A percentile compares a stretch with the other conserved stretches of the same genome.
phyloP scores from a whole-genome alignment of 2,888 invertebrate genomes.

The Thera obeliscata region DNA sequence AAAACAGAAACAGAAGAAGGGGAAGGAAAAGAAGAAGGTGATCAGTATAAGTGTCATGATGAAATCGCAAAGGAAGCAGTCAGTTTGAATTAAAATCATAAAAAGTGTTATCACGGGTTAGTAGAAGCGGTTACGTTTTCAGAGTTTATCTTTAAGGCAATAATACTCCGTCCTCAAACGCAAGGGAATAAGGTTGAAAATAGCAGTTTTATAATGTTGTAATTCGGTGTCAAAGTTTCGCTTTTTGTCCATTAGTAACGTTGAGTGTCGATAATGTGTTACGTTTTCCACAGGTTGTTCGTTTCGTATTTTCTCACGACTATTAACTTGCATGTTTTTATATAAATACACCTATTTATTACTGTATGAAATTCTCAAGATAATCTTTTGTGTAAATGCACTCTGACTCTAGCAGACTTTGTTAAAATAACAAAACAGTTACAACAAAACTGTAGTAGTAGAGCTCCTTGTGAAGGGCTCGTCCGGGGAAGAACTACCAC shows the following conservation, averaged over 20 bases:
- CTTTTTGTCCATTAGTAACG: constrained; percentile 49
- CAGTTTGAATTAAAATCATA: constrained; percentile 12
- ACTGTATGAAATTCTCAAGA: too few relatives aligned
- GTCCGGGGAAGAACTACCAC: too few relatives aligned
- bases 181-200: constrained; percentile 23
- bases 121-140: constrained; percentile 27
- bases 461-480: too few relatives aligned
- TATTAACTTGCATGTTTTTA: constrained; percentile 16
- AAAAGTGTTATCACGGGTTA: constrained; percentile 24
- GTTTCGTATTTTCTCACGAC: constrained; percentile 51
- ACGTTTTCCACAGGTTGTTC: constrained; percentile 46
- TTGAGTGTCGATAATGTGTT: constrained; percentile 49
- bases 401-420: too few relatives aligned
- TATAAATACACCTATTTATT: background rate
- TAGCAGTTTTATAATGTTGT: background rate
- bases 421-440: background rate
- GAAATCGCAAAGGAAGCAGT: background rate
- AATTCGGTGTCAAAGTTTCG: constrained; percentile 17
- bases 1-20: too few relatives aligned
- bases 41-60: background rate
- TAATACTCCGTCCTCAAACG: background rate
- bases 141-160: background rate
- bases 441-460: background rate
- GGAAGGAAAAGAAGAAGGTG: background rate
- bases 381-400: too few relatives aligned